phyloP scores from a whole-genome alignment of 2,888 invertebrate species.

The Drosophila monieri region DNA sequence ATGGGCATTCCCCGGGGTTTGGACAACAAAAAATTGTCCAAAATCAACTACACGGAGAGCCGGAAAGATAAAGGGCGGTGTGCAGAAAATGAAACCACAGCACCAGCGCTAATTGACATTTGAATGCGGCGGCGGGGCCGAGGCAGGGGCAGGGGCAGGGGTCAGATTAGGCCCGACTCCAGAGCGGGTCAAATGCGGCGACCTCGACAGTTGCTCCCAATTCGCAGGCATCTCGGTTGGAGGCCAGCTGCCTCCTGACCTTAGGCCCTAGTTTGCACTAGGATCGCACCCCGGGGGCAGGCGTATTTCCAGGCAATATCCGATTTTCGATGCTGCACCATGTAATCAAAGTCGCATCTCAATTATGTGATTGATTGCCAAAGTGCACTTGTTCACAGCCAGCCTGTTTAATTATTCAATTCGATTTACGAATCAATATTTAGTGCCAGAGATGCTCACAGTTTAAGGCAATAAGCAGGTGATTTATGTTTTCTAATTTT shows the following conservation, averaged over 20 bases:
- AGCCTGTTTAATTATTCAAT: constrained; percentile 31
- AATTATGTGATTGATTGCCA: constrained; percentile 35
- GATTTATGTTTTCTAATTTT: background rate
- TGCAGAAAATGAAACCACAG: constrained; percentile 58
- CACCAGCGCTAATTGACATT: constrained; percentile 69
- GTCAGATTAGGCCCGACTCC: constrained; percentile 52
- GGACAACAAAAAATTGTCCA: constrained; percentile 9
- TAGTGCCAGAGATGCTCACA: constrained; percentile 1
- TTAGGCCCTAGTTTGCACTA: constrained; percentile 11
- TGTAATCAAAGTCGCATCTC: constrained; percentile 39
- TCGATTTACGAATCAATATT: constrained; percentile 26
- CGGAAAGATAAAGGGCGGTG: constrained; percentile 58
- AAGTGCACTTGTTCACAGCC: constrained; percentile 11
- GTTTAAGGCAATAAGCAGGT: background rate
- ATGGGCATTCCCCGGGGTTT: constrained; percentile 30
- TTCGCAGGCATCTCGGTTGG: constrained; percentile 34
- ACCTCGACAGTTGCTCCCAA: constrained; percentile 41
- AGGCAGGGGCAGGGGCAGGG: constrained; percentile 31
- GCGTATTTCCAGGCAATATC: constrained; percentile 4
- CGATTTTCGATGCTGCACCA: background rate
- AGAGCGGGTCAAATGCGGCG: constrained; percentile 55
- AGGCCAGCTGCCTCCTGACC: constrained; percentile 37
- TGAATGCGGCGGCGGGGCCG: constrained; percentile 25
- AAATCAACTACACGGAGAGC: constrained; percentile 22
- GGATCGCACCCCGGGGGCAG: constrained; percentile 6